Base-by-base conservation (phyloP, 1,140 invertebrate genomes). In the Meloidogyne floridensis region DNA sequence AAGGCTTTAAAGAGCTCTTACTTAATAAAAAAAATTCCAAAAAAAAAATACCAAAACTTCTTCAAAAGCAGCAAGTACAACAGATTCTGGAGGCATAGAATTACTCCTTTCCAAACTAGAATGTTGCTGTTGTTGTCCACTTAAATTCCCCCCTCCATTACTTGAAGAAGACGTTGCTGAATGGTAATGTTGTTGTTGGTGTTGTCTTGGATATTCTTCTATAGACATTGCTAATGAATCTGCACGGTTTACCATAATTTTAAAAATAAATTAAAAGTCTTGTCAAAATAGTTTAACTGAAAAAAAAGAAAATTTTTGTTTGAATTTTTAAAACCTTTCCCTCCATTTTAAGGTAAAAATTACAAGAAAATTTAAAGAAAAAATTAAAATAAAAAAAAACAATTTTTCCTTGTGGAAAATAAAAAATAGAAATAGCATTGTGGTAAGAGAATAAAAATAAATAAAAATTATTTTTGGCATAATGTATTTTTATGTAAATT, bases 41-140 rank as follows among this genome's bases (percentile, higher is more conserved):
- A 83, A 53, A 65, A 42, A 69, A 86, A 84, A 75, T 74, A 88
- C 87, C 81, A 88, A 72, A 81, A 89, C 87, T 72, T 85, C 86
- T 71, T 88, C 87, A 70, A 88, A 88, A 42, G 80, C 80, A 65
- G 53, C 69, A 11, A 83, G 70, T 54, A 87, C 77, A 70, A 86
- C 80, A 74, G 88, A 81, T 59, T 87, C 84, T 13, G 83, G 72
- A 65, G 65, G 54, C 74, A 79, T 79, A n/a, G 43, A 54, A 51
- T 74, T 20, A 56, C 4, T 77, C 3, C 53, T 42, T 77, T 54
- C 51, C 6, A 77, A 54, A n/a, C 5, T 65, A 32, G 32, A 32
- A 32, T 32, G 32, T n/a, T 15, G 15, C n/a, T 65, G 59, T 18
- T 15, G 53, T 54, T 47, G 47, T 47, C 47, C 47, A 47, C 53